phyloP scores from a whole-genome alignment of 2,797 vertebrate genomes.

The Intellagama lesueurii region DNA sequence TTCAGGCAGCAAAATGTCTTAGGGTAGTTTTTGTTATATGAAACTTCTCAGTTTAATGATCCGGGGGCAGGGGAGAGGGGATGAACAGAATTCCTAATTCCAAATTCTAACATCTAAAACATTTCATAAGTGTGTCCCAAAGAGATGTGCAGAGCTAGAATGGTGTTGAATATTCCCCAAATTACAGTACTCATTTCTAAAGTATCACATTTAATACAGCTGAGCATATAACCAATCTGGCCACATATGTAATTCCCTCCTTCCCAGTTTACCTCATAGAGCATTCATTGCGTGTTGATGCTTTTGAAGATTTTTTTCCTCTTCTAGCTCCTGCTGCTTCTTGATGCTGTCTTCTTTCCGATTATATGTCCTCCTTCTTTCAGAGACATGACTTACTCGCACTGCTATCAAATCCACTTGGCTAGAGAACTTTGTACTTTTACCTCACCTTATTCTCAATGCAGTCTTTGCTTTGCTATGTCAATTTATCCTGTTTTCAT shows the following conservation, averaged over 20 bases:
- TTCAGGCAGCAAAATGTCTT: not conserved
- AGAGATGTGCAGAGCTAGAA: not conserved
- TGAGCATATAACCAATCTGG: not conserved
- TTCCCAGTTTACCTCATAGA: not conserved
- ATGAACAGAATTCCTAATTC: not conserved
- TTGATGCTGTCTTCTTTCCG: not conserved
- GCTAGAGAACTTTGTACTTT: no score
- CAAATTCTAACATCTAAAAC: not conserved
- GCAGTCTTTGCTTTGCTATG: no score
- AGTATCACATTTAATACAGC: not conserved
- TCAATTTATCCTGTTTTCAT: no score
- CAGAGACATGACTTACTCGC: no score
- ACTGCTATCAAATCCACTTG: no score
- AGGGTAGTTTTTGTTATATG: not conserved
- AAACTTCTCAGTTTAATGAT: not conserved
- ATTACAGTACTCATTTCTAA: not conserved
- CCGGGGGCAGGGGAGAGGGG: not conserved
- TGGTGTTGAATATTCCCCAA: not conserved
- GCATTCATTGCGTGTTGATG: not conserved
- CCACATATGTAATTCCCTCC: not conserved
- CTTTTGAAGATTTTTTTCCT: not conserved
- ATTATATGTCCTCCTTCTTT: no score
- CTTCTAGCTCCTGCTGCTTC: not conserved
- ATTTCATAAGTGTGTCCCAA: not conserved
- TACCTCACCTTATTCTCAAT: no score